These are phyloP conservation scores for Turritopsis rubra DNA, from an alignment of 30 jellyfish, hydroid and myxozoan species.

Conservation along the genomic window DNA sequence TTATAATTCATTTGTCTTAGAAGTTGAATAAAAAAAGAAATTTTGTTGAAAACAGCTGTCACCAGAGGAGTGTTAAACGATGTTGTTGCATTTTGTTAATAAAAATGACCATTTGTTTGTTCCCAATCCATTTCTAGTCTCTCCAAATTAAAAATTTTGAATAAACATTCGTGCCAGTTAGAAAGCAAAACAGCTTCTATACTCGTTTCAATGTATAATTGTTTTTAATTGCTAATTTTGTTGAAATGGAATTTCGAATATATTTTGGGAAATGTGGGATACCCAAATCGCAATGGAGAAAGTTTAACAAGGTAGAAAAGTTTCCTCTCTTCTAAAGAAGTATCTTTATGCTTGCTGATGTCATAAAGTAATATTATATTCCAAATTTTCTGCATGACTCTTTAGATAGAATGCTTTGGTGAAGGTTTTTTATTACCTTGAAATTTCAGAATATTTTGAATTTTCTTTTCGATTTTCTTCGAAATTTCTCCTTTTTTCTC, in stretches of 20 bases:
- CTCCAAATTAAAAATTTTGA: neutral
- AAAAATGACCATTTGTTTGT: neutral
- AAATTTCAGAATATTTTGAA: no score
- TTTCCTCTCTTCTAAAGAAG: neutral
- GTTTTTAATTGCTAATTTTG: neutral
- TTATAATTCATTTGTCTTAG: neutral
- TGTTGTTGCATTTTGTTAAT: neutral
- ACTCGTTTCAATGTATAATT: neutral
- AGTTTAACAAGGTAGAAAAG: conserved; percentile 4
- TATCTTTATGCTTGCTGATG: no score
- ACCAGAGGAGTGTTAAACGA: neutral
- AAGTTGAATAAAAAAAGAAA: neutral
- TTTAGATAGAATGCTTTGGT: no score
- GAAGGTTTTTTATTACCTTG: no score
- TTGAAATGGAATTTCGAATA: conserved; percentile 10
- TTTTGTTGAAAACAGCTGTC: neutral
- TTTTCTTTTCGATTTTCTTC: neutral
- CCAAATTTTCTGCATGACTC: no score
- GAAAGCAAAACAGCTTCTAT: neutral
- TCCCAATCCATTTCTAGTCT: neutral
- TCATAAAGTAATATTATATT: no score
- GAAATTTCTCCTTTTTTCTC: neutral
- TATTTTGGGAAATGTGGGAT: conserved; percentile 15
- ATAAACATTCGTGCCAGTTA: neutral
- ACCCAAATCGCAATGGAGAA: conserved; percentile 4